Evolutionary conservation across 1,140 invertebrate species (phyloP), one percentile per base, ranked within the genome.

Genomic region (Papilio xuthus): DNA sequence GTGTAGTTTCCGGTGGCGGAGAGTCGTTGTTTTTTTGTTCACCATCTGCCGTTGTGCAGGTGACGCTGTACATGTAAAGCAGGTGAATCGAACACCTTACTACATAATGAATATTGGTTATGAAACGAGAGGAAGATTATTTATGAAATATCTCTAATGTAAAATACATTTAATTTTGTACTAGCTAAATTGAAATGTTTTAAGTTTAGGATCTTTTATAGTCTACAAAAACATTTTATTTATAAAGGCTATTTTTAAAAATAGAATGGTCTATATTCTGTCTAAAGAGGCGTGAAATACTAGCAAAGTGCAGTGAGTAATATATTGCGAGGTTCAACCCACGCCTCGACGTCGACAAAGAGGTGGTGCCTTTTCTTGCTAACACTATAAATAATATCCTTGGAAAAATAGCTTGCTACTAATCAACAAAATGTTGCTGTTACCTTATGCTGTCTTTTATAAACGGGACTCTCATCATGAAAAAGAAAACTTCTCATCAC

Each of bases 21-120:
- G 85, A 84, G 84, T 82, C 85, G 83, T 86, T 77, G 20, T 73
- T 89, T 91, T 91, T 93, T 92, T 89, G 86, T 90, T 77, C 73
- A 78, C 80, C 91, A 93, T 91, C 89, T 93, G 92, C 86, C 85
- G 88, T 56, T 32, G 32, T 79, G 89, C 92, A 92, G 92, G 91
- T 93, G 92, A 88, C 88, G 83, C 78, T 88, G 86, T 89, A 89
- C 88, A 89, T 89, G 88, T 82, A 85, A 88, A 92, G 88, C 92
- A 93, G 92, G 92, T 93, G 92, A 89, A 92, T 89, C 89, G 81
- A 85, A 89, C 89, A 89, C 87, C 84, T 85, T 84, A 81, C 79
- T 69, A 76, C 76, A 71, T 82, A 70, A 72, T 60, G 37, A 53
- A 1, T 73, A 73, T 42, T 73, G 13, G 23, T 50, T 56, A 74